These are phyloP conservation scores for Drosophila prolongata DNA, from an alignment of 2,888 invertebrate species.

Conservation along the genomic window DNA sequence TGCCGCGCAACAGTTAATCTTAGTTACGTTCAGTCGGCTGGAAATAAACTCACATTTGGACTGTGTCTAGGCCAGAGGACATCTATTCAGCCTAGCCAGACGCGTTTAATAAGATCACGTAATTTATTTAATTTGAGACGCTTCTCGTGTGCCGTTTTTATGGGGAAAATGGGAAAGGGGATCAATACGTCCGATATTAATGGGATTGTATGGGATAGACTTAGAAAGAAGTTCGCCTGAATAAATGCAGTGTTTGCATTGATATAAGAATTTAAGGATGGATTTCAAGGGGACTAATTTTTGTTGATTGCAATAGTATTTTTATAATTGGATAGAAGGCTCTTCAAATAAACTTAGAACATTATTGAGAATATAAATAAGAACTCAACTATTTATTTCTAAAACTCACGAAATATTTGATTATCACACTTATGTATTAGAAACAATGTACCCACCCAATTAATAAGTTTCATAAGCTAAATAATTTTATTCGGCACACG, in stretches of 20 bases:
- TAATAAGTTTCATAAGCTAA: no score
- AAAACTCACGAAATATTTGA: no score
- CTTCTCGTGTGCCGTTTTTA: constrained; percentile 15
- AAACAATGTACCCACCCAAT: no score
- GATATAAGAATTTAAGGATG: neutral
- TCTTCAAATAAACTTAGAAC: no score
- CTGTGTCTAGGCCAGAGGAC: constrained; percentile 18
- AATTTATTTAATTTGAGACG: constrained; percentile 70
- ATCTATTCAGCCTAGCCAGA: constrained; percentile 25
- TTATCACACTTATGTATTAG: no score
- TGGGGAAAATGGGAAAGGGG: constrained; percentile 5
- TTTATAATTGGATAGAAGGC: no score
- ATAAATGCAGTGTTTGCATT: neutral
- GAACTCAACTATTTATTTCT: no score
- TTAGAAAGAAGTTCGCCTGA: neutral
- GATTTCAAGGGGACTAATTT: no score
- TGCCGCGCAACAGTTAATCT: constrained; percentile 77
- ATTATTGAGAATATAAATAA: no score
- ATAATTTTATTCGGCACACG: no score
- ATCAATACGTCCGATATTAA: constrained; percentile 26
- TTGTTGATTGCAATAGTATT: no score
- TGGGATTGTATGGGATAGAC: neutral
- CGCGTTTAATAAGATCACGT: constrained; percentile 75
- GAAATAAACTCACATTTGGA: constrained; percentile 72
- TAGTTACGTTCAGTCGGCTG: constrained; percentile 71